Evolutionary conservation across 2,113 vertebrate species (phyloP), one percentile per base, ranked within the genome.

Genomic region (Chrysochloris asiatica): DNA sequence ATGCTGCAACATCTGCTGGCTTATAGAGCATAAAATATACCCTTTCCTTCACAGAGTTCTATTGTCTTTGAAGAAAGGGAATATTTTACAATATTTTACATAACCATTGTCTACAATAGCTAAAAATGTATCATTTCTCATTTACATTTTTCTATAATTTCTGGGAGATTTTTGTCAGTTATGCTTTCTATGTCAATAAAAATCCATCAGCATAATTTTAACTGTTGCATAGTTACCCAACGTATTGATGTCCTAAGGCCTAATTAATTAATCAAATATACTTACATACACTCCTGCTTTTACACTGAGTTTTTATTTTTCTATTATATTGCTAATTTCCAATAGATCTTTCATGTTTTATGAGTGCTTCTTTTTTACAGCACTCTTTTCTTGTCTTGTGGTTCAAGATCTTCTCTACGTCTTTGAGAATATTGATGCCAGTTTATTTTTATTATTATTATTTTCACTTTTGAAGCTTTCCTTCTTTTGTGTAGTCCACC

Each of bases 361-460:
- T 7, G 2, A 77, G 24, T 56, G 12, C 71, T 83, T 3, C 26
- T 54, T 86, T 95, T 72, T 80, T 61, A 21, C 65, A 36, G 63
- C n/a, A 36, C 59, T 4, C 48, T 45, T 0, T 8, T 76, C 48
- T 90, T 73, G 47, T 91, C 52, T 79, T 28, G 80, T 45, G 52
- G 30, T 36, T 83, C 28, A 73, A 30, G 47, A 85, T 89, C 59
- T 78, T 63, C n/a, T 61, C n/a, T n/a, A n/a, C n/a, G n/a, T n/a
- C 63, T 92, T 89, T 76, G 33, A 56, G 9, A 91, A 71, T 88
- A 72, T 45, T 77, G 79, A 75, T 54, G 50, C 41, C 71, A 83
- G 3, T 56, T n/a, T n/a, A n/a, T n/a, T 56, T 56, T 56, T 56
- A 56, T 56, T 8, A 36, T 14, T 85, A 41, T 38, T 0, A 6